Percentiles rank a stretch among this genome's conserved stretches.
Evolutionary conservation across 2,113 vertebrate species (phyloP).

Genomic region (Centropus unirufus): DNA sequence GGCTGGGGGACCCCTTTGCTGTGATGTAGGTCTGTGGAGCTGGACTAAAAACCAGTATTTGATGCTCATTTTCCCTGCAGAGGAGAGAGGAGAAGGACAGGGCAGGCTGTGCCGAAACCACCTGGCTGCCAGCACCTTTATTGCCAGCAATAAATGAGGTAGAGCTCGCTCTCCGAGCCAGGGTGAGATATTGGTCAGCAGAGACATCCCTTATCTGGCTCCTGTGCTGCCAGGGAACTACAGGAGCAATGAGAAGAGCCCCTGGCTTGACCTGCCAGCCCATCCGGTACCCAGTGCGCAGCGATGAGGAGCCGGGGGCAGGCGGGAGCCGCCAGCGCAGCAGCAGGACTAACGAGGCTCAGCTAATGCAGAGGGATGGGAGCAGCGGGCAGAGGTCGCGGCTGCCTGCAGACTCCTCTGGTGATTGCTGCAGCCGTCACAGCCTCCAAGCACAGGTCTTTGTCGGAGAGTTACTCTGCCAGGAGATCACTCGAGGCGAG

Average conservation of each 20-base stretch:
- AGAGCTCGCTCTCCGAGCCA: not conserved
- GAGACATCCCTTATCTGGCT: not conserved
- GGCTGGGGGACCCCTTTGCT: not conserved
- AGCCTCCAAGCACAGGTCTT: not conserved
- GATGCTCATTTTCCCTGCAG: not conserved
- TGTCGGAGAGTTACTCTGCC: not conserved
- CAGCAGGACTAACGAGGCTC: not conserved
- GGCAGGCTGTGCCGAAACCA: not conserved
- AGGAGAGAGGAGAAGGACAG: not conserved
- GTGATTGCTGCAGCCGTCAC: not conserved
- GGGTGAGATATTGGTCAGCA: not conserved
- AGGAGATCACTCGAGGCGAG: not conserved
- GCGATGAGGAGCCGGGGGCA: not conserved
- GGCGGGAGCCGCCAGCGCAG: not conserved
- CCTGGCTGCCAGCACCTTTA: not conserved
- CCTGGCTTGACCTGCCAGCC: not conserved
- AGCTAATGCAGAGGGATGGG: not conserved
- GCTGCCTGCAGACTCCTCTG: not conserved
- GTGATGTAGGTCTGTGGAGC: not conserved
- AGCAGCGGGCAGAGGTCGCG: not conserved
- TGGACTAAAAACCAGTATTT: not conserved
- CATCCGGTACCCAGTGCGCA: not conserved
- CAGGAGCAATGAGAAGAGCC: not conserved
- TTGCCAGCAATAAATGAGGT: accelerated
- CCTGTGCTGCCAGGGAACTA: not conserved